phyloP scores from a whole-genome alignment of 2,888 invertebrate species.

The Bombyx huttoni region DNA sequence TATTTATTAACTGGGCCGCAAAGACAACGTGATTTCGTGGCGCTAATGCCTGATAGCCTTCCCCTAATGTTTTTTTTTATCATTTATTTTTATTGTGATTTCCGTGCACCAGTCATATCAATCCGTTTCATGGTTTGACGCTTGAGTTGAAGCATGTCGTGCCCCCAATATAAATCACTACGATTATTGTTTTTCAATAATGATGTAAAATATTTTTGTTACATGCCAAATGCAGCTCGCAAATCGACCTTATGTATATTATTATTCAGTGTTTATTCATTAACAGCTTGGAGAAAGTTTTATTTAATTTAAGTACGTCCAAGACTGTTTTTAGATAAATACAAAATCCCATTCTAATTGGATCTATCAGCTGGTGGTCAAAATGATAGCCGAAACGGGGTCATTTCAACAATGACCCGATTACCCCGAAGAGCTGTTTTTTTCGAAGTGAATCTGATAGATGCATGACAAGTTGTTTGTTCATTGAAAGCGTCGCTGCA shows the following conservation, averaged over 20 bases:
- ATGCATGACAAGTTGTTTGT: background rate
- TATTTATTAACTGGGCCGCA: conserved; percentile 56
- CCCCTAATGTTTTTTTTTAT: conserved; percentile 41
- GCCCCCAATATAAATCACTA: conserved; percentile 21
- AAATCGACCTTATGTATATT: too few relatives aligned
- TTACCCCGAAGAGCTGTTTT: background rate
- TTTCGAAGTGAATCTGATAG: background rate
- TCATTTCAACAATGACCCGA: too few relatives aligned
- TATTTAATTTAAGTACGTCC: too few relatives aligned
- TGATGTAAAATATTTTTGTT: background rate
- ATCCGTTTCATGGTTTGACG: conserved; percentile 58
- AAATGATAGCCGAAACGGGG: too few relatives aligned
- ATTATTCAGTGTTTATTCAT: too few relatives aligned
- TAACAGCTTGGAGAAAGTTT: too few relatives aligned
- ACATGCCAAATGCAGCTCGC: background rate
- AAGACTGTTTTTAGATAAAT: too few relatives aligned
- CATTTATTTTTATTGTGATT: conserved; percentile 38
- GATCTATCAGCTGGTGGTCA: too few relatives aligned
- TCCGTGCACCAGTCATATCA: conserved; percentile 58
- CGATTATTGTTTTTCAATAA: background rate
- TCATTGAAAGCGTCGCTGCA: conserved; percentile 1
- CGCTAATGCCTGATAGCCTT: conserved; percentile 73
- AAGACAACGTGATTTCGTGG: conserved; percentile 53
- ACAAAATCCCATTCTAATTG: too few relatives aligned
- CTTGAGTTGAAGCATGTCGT: conserved; percentile 53